Evolutionary conservation across 2,797 vertebrate genomes (phyloP).

Genomic region (Eulemur albifrons): DNA sequence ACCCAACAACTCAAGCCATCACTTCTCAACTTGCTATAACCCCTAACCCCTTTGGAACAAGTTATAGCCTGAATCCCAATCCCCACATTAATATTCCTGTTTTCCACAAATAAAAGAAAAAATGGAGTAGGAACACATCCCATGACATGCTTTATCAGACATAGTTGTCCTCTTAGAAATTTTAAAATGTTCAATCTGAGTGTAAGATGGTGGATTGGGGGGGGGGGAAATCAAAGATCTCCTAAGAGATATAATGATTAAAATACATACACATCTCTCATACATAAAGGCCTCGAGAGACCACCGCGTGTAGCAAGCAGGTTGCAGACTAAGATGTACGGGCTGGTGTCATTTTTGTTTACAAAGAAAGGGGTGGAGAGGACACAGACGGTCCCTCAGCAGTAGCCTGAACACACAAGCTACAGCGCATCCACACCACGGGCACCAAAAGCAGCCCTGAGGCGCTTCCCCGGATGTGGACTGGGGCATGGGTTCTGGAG

Average conservation of each 20-base stretch:
- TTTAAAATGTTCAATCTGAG: slow-evolving; percentile 2
- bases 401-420: not conserved
- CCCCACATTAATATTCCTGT: not conserved
- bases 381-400: not conserved
- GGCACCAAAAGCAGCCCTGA: not conserved
- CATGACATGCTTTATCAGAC: not conserved
- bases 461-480: not conserved
- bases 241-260: not conserved
- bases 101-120: not conserved
- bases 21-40: slow-evolving; percentile 46
- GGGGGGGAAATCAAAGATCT: not conserved
- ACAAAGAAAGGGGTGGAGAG: not conserved
- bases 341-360: accelerated
- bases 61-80: not conserved
- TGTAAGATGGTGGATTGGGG: not conserved
- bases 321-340: accelerated
- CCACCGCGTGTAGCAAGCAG: not conserved
- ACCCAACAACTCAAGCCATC: not conserved
- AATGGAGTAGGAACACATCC: not conserved
- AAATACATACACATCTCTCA: not conserved
- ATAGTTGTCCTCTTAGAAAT: not conserved
- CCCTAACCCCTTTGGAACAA: slow-evolving; percentile 36
- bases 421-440: accelerated
- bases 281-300: not conserved
- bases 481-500: accelerated